phyloP scores from a whole-genome alignment of 2,888 invertebrate genomes.

The Punctoribates punctum region DNA sequence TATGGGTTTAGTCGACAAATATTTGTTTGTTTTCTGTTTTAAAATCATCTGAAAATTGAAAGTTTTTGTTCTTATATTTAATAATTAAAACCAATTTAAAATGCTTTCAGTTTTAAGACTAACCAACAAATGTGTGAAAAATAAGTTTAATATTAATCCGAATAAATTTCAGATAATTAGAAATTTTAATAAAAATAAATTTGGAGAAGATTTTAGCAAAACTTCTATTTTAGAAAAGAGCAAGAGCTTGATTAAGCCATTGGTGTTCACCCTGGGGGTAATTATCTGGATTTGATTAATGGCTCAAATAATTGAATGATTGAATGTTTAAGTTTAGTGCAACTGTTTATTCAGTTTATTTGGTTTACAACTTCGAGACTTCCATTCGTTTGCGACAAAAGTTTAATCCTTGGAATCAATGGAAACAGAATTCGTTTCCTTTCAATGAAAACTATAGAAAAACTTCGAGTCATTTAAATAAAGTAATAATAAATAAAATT shows the following conservation, averaged over 20 bases:
- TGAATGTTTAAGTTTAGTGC: slow-evolving; percentile 61
- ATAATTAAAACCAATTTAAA: neutral
- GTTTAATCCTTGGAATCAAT: slow-evolving; percentile 23
- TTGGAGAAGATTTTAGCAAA: neutral
- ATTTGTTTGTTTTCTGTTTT: too few relatives aligned
- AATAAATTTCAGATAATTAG: neutral
- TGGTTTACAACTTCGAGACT: slow-evolving; percentile 84
- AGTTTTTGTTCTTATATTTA: too few relatives aligned
- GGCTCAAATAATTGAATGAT: neutral
- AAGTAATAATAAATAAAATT: slow-evolving; percentile 1
- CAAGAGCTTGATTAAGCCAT: slow-evolving; percentile 44
- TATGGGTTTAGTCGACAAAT: neutral
- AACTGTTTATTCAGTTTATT: slow-evolving; percentile 68
- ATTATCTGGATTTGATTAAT: slow-evolving; percentile 34
- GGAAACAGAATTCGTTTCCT: neutral
- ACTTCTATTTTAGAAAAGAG: neutral
- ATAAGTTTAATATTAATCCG: neutral
- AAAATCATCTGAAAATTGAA: too few relatives aligned
- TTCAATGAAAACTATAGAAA: neutral
- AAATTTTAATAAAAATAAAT: neutral
- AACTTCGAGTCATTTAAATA: neutral
- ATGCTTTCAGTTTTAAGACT: neutral
- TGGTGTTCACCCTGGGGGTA: slow-evolving; percentile 47
- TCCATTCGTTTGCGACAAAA: neutral
- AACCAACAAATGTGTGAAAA: neutral